Percentiles rank a stretch among this genome's conserved stretches.
These are phyloP conservation scores for Paedocypris sp. DNA, from an alignment of 2,113 vertebrate species.

Conservation along the genomic window DNA sequence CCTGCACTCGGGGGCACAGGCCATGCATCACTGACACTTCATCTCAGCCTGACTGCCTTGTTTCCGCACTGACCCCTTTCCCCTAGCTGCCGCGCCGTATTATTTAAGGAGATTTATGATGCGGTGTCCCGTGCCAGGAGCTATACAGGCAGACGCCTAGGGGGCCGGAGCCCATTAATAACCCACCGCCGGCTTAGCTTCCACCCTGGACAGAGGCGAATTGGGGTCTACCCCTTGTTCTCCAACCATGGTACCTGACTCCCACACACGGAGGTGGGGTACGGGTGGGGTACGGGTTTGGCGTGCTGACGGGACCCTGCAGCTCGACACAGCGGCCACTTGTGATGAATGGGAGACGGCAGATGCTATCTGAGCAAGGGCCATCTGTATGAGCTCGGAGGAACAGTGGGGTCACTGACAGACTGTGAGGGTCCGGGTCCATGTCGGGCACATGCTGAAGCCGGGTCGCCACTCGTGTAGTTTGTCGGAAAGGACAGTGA, in stretches of 20 bases:
- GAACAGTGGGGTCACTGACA: constrained; percentile 35
- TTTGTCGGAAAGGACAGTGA: not conserved
- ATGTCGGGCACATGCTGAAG: constrained; percentile 7
- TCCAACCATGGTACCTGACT: constrained; percentile 28
- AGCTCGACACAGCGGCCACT: constrained; percentile 12
- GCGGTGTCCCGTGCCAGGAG: constrained; percentile 75
- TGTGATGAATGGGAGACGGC: constrained; percentile 35
- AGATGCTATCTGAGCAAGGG: constrained; percentile 37
- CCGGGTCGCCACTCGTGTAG: too few species aligned
- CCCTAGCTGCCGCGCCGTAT: constrained; percentile 62
- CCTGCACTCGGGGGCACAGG: constrained; percentile 41
- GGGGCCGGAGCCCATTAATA: constrained; percentile 87
- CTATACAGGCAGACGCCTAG: constrained; percentile 77
- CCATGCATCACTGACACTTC: constrained; percentile 91
- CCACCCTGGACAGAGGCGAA: constrained; percentile 46
- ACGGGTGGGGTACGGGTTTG: constrained; percentile 19
- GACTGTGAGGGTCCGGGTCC: constrained; percentile 5
- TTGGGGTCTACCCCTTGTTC: not conserved
- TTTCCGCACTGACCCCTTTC: constrained; percentile 76
- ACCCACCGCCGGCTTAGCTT: constrained; percentile 60
- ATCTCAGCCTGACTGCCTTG: constrained; percentile 80
- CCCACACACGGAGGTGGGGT: constrained; percentile 1
- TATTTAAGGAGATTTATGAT: constrained; percentile 97
- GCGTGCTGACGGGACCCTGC: constrained; percentile 9
- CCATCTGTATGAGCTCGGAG: constrained; percentile 36